These are phyloP conservation scores for Lacerta viridis DNA, from an alignment of 2,797 vertebrate genomes.

Conservation along the genomic window DNA sequence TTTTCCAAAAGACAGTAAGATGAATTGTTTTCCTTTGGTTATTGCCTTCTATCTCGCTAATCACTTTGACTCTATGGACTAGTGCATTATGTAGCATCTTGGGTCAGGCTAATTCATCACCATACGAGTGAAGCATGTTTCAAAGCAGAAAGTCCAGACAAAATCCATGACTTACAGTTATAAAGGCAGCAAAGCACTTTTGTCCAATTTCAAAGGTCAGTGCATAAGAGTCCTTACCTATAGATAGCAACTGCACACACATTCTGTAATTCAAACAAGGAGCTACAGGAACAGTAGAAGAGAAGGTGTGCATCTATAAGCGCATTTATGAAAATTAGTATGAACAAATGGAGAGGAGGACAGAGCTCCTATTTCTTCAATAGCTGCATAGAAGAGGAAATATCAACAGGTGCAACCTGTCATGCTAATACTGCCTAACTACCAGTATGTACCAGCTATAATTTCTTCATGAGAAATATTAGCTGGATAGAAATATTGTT, in stretches of 20 bases:
- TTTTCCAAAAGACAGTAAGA: neutral
- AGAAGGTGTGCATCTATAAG: accelerated
- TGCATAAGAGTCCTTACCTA: neutral
- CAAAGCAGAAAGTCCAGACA: neutral
- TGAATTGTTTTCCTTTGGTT: neutral
- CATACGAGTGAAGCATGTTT: accelerated
- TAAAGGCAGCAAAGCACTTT: neutral
- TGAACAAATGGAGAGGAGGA: neutral
- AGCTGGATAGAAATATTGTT: neutral
- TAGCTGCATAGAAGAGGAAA: neutral
- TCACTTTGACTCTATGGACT: neutral
- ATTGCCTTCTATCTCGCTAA: neutral
- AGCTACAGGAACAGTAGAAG: accelerated
- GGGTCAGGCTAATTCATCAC: neutral
- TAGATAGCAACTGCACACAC: neutral
- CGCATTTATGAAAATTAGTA: neutral
- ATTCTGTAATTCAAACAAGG: accelerated
- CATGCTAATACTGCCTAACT: neutral
- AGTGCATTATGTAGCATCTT: neutral
- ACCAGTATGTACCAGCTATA: neutral
- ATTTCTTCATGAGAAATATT: neutral
- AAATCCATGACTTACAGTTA: accelerated
- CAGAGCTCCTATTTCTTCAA: neutral
- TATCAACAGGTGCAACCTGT: neutral
- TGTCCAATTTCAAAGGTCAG: neutral